Percentiles rank a stretch among this genome's conserved stretches.
Conservation (phyloP, 2,888 invertebrate genomes). For the Mantis religiosa region DNA sequence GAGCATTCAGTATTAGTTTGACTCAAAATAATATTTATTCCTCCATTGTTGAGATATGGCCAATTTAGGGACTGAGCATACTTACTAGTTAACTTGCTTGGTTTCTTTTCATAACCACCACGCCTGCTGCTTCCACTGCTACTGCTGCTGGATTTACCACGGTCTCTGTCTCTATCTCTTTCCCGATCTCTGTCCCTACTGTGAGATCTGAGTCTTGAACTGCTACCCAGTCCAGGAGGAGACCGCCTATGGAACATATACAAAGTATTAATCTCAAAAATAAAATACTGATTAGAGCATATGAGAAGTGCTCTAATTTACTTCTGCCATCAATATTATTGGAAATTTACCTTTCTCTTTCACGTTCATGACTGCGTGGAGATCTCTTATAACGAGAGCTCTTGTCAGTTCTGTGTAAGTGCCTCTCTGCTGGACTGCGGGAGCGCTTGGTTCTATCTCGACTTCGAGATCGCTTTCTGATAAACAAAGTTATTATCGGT, state of each 20-base stretch:
- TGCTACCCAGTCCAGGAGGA: neutral
- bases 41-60: too few species aligned
- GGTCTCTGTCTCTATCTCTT: constrained; percentile 34
- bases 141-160: constrained; percentile 7
- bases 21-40: too few species aligned
- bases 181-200: constrained; percentile 5
- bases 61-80: neutral
- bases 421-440: constrained; percentile 37
- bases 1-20: too few species aligned
- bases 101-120: constrained; percentile 34
- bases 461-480: neutral
- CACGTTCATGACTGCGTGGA: neutral
- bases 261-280: neutral
- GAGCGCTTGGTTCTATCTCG: constrained; percentile 1
- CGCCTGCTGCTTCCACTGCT: constrained; percentile 31
- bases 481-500: too few species aligned
- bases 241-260: neutral
- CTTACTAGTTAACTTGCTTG: constrained; percentile 29
- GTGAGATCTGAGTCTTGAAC: constrained; percentile 12
- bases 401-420: constrained; percentile 32
- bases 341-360: neutral
- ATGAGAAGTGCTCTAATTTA: neutral
- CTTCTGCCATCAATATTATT: neutral
- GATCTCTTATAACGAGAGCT: neutral
- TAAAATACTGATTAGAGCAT: neutral